phyloP scores from a whole-genome alignment of 2,797 vertebrate species.

The Pyrocephalus nanus region DNA sequence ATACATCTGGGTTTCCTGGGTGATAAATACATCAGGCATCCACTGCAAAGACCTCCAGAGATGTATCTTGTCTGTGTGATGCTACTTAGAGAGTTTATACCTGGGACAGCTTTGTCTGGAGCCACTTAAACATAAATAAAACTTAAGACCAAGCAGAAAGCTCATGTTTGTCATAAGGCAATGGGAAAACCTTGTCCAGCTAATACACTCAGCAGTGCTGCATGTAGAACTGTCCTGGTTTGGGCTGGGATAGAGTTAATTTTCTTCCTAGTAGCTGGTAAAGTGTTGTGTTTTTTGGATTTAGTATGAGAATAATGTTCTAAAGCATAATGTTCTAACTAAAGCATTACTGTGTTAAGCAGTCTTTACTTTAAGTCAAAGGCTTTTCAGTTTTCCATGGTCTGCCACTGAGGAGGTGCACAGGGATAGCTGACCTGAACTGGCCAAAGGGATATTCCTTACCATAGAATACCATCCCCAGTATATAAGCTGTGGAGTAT shows the following conservation, averaged over 20 bases:
- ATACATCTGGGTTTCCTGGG: not conserved
- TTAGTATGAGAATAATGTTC: not conserved
- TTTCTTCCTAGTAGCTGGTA: not conserved
- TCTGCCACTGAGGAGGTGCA: not conserved
- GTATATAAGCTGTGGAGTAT: not conserved
- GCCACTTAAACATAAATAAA: not conserved
- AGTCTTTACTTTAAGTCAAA: not conserved
- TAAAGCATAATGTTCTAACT: not conserved
- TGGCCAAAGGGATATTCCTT: not conserved
- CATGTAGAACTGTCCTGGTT: not conserved
- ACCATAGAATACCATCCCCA: not conserved
- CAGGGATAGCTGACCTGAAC: not conserved
- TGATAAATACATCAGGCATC: not conserved
- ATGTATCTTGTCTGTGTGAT: not conserved
- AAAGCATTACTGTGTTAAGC: not conserved
- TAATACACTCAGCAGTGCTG: not conserved
- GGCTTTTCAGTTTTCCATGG: not conserved
- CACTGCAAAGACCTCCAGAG: not conserved
- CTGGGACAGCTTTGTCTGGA: not conserved
- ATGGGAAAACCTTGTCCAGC: not conserved
- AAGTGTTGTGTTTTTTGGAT: not conserved
- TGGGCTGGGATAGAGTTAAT: not conserved
- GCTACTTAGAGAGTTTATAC: not conserved
- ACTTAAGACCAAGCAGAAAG: not conserved
- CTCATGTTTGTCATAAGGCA: fast-evolving